Evolutionary conservation across 2,797 vertebrate species (phyloP), one percentile per base, ranked within the genome.

Genomic region (Acanthurus leucopareius): DNA sequence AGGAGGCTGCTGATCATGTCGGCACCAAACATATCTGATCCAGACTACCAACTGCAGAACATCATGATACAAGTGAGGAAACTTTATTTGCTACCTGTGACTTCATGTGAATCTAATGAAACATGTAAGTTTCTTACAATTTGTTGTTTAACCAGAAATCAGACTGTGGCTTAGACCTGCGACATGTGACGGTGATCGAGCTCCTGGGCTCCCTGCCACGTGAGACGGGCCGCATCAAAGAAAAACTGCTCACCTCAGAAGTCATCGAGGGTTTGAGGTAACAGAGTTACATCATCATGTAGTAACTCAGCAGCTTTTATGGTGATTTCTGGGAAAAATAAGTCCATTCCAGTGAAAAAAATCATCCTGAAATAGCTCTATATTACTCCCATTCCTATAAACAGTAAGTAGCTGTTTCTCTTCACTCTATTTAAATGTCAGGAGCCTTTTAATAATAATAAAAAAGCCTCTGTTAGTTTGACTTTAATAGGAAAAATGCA

Each of bases 241-340:
- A 97, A 60, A 95, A 91, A 44, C 92, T 86, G 67, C 93, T 99
- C n/a, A 91, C 92, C 14, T 48, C 93, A 0, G 90, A 95, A 70
- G 96, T 97, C 92, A 96, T 98, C 0, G 95, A 98, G 80, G 97
- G 97, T 75, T 93, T 99, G 88, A 97, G 98, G 98, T 99, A 91
- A 86, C 10, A 53, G 4, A 38, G 17, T 47, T 16, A 8, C 48
- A 35, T 66, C 59, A 76, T 68, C 45, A 22, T 40, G n/a, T 32
- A 54, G 59, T 70, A 13, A 51, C 59, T 59, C 47, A 44, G 22
- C 19, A 13, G 3, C 48, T 67, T 62, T 49, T 32, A 32, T 4
- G 28, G 28, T 32, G 28, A 32, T 32, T 32, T 32, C 28, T 3
- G 2, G 28, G 28, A 32, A 32, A 32, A 32, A 32, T 4, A 32